Evolutionary conservation across 1,140 invertebrate species (phyloP).

Genomic region (Anagrus nilaparvatae): DNA sequence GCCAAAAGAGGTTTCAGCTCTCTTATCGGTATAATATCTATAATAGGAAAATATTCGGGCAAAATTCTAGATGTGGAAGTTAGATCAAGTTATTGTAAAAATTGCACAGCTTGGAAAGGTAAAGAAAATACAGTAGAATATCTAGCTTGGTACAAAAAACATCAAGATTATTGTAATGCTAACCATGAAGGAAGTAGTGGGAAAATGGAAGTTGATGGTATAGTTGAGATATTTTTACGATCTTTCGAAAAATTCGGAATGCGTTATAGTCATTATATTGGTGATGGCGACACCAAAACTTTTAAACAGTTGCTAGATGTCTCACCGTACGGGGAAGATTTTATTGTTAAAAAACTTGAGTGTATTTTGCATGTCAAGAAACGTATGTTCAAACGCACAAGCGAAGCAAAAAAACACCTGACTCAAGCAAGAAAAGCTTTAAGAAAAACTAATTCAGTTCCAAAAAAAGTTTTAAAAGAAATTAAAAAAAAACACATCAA

Average conservation of each 20-base stretch:
- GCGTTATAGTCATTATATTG: constrained; percentile 17
- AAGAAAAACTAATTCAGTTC: too few relatives aligned
- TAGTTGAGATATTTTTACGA: constrained; percentile 17
- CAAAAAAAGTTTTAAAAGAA: too few relatives aligned
- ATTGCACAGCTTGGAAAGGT: constrained; percentile 4
- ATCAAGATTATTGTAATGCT: constrained; percentile 1
- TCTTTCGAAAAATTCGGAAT: constrained; percentile 7
- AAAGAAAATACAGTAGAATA: constrained; percentile 13
- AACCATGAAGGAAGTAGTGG: constrained; percentile 14
- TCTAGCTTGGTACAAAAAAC: constrained; percentile 4
- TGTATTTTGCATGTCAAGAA: constrained; percentile 15
- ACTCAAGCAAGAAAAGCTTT: too few relatives aligned
- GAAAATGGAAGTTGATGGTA: constrained; percentile 17
- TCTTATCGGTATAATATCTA: constrained; percentile 7
- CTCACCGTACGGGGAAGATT: constrained; percentile 7
- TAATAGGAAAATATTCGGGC: constrained; percentile 13
- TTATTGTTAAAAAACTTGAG: constrained; percentile 12
- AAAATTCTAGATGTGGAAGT: constrained; percentile 16
- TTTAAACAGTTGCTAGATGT: constrained; percentile 9
- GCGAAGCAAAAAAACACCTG: constrained; percentile 7
- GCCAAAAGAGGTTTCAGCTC: constrained; percentile 13
- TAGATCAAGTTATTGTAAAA: constrained; percentile 4
- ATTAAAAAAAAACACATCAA: constrained; percentile 3
- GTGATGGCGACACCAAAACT: constrained; percentile 16
- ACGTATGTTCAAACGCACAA: constrained; percentile 6